These are phyloP conservation scores for Tenebrio molitor DNA, from an alignment of 1,140 invertebrate genomes.

Conservation along the genomic window DNA sequence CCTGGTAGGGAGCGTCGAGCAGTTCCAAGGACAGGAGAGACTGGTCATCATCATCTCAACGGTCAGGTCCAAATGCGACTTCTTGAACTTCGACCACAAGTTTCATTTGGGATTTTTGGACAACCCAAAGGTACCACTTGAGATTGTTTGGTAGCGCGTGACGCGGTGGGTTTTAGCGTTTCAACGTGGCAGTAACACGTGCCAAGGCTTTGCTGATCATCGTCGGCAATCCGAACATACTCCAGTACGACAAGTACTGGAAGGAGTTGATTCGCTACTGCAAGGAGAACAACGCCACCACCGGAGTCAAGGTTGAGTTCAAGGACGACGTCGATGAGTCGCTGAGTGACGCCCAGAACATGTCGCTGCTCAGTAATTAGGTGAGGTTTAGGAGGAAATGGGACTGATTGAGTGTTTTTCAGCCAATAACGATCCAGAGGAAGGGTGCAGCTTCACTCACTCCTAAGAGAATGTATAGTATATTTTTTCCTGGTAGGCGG, in stretches of 20 bases:
- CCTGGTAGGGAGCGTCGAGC: slow-evolving; percentile 93
- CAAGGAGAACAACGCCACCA: slow-evolving; percentile 46
- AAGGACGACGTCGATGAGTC: neutral
- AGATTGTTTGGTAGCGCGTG: too few relatives aligned
- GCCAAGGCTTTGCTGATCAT: slow-evolving; percentile 84
- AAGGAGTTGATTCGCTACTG: slow-evolving; percentile 75
- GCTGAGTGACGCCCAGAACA: neutral
- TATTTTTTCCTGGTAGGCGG: too few relatives aligned
- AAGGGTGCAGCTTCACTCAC: too few relatives aligned
- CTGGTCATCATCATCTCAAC: slow-evolving; percentile 89
- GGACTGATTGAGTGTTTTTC: too few relatives aligned
- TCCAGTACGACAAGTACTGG: slow-evolving; percentile 82
- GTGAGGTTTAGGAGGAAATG: neutral
- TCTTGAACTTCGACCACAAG: slow-evolving; percentile 69
- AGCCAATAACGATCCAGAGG: too few relatives aligned
- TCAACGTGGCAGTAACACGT: slow-evolving; percentile 91
- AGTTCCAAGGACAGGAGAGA: slow-evolving; percentile 94
- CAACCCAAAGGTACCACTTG: slow-evolving; percentile 70
- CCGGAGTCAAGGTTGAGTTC: slow-evolving; percentile 1
- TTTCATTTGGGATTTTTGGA: slow-evolving; percentile 82
- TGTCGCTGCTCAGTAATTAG: neutral
- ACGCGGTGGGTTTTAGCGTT: too few relatives aligned
- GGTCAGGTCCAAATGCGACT: slow-evolving; percentile 77
- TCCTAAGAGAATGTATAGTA: too few relatives aligned
- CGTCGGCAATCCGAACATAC: slow-evolving; percentile 85